A percentile compares a stretch with the other conserved stretches of the same genome.
These are phyloP conservation scores for Polietes domitor DNA, from an alignment of 2,888 invertebrate species.

Conservation along the genomic window DNA sequence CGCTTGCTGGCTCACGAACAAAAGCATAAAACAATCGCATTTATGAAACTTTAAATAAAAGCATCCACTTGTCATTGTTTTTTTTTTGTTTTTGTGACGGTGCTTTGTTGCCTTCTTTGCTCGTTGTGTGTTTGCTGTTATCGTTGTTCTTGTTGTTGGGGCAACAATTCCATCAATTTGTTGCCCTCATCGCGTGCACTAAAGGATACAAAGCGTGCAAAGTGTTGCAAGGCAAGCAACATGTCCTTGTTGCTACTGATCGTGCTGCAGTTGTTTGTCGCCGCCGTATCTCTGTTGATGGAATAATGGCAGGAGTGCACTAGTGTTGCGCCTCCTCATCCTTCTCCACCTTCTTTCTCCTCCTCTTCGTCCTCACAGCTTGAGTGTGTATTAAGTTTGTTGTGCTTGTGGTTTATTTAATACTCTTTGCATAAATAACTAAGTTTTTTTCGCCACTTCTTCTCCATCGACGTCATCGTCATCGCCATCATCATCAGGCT, in stretches of 20 bases:
- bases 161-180: slow-evolving; percentile 30
- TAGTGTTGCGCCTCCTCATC: neutral
- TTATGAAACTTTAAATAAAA: slow-evolving; percentile 65
- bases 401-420: slow-evolving; percentile 58
- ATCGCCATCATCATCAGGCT: slow-evolving; percentile 7
- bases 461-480: slow-evolving; percentile 15
- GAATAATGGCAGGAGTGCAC: slow-evolving; percentile 8
- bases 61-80: slow-evolving; percentile 64
- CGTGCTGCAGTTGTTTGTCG: slow-evolving; percentile 16
- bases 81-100: neutral
- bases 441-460: slow-evolving; percentile 43
- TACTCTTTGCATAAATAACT: slow-evolving; percentile 66
- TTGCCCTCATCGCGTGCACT: neutral
- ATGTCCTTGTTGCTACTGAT: slow-evolving; percentile 26
- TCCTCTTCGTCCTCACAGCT: neutral
- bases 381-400: slow-evolving; percentile 35
- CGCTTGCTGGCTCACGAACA: slow-evolving; percentile 46
- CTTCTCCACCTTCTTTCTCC: neutral
- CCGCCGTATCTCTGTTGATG: slow-evolving; percentile 11
- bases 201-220: neutral
- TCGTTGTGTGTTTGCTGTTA: slow-evolving; percentile 40
- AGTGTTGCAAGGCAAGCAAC: slow-evolving; percentile 3
- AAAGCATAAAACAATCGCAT: slow-evolving; percentile 65
- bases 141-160: slow-evolving; percentile 28
- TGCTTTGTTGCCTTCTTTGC: slow-evolving; percentile 12